Base-by-base conservation (phyloP, 2,888 invertebrate species). In the Ophion costatus region DNA sequence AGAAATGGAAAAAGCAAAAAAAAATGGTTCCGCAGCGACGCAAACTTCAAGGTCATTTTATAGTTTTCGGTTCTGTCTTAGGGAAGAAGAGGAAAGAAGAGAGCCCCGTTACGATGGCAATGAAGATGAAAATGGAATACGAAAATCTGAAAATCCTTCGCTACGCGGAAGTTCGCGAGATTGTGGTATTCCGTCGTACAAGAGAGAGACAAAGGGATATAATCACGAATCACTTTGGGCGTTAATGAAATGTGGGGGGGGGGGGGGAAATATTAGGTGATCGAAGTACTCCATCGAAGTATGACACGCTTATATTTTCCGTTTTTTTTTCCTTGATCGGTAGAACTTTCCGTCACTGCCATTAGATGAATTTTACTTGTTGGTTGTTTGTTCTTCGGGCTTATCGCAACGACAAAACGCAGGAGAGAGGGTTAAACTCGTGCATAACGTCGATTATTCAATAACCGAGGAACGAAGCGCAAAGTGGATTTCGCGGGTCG, bases 331-430 rank as follows among this genome's bases (percentile, higher is more conserved):
- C 70, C 64, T 57, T 42, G 67, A 70, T 64, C 71, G 75, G 83
- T 88, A 85, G 85, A 85, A 83, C 80, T 85, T 88, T 88, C 82
- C 83, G 84, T 89, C 91, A 92, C 92, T 92, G 92, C 91, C 91
- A 91, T 86, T 90, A 88, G 87, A 88, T 77, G 83, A 88, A 88
- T 88, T 88, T 88, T 83, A 86, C 78, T 88, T 88, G 88, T 88
- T 87, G 71, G 80, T 85, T 82, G 74, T 87, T 87, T 80, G 79
- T 86, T 87, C 42, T 78, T 81, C 77, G 80, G 76, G 85, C 84
- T 87, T 86, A 79, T 80, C 59, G 22, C 51, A 75, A 56, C 20
- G 71, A 63, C 45, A 17, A 61, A 45, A 45, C 1, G 22, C 24
- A 38, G 45, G 57, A 80, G 61, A 59, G 24, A 57, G 20, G 20